These are phyloP conservation scores for Lepisosteus osseus DNA, from an alignment of 2,113 vertebrate species.

Conservation along the genomic window DNA sequence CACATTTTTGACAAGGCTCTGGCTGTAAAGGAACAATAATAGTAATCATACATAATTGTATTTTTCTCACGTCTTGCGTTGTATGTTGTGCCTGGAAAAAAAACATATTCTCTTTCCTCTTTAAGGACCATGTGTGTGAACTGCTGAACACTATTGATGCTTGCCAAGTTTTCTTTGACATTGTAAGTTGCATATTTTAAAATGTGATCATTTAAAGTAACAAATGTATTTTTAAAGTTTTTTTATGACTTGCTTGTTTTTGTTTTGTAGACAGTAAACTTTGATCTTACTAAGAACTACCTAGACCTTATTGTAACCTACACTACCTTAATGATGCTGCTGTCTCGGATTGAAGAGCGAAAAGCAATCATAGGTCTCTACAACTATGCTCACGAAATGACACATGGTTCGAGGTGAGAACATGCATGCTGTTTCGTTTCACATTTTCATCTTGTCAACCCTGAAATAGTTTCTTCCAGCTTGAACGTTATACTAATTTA, in stretches of 20 bases:
- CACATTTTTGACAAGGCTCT: too few species aligned
- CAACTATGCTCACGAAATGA: conserved; percentile 98
- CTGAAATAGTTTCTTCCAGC: too few species aligned
- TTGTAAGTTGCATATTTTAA: conserved; percentile 75
- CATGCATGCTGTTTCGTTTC: too few species aligned
- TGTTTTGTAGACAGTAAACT: conserved; percentile 87
- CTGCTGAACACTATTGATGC: conserved; percentile 95
- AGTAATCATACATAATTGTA: too few species aligned
- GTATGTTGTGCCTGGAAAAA: too few species aligned
- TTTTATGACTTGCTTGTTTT: neutral
- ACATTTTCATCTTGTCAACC: too few species aligned
- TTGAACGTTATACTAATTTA: too few species aligned
- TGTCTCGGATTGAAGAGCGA: conserved; percentile 96
- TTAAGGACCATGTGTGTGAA: conserved; percentile 94
- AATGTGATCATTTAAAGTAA: neutral
- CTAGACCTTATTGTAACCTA: conserved; percentile 96
- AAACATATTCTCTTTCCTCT: conserved; percentile 15
- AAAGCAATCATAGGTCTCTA: conserved; percentile 97
- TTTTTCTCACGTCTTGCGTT: too few species aligned
- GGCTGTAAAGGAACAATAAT: too few species aligned
- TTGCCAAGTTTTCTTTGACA: conserved; percentile 98
- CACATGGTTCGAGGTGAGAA: conserved; percentile 88
- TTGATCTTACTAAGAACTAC: conserved; percentile 98
- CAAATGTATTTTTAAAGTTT: neutral
- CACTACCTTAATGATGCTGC: conserved; percentile 93